A percentile compares a stretch with the other conserved stretches of the same genome.
Evolutionary conservation across 2,113 vertebrate genomes (phyloP).

Genomic region (Equus quagga): DNA sequence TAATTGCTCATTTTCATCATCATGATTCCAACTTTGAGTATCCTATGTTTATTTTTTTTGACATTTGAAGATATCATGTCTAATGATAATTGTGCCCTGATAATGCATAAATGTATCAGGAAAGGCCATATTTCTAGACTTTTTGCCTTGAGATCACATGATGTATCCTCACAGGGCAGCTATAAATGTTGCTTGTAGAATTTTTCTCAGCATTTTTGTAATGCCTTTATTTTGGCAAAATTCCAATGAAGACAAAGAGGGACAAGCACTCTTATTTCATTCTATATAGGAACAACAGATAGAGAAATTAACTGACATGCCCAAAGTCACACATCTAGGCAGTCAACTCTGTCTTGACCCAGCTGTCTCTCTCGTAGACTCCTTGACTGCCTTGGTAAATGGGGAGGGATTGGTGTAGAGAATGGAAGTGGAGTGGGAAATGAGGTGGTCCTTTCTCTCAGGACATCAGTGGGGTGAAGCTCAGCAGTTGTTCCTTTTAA

Average conservation of each 20-base stretch:
- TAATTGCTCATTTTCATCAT: not conserved
- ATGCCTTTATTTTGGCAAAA: conserved; percentile 19
- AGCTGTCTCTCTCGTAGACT: not conserved
- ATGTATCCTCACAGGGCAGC: not conserved
- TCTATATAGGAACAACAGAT: not conserved
- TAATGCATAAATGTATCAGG: not conserved
- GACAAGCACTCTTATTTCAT: conserved; percentile 11
- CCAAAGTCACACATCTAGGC: not conserved
- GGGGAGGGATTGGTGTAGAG: not conserved
- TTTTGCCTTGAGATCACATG: not conserved
- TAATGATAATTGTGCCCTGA: not conserved
- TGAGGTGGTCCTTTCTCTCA: not conserved
- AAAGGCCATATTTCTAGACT: conserved; percentile 15
- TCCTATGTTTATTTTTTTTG: not conserved
- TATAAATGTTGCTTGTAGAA: conserved; percentile 20
- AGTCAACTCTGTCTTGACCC: not conserved
- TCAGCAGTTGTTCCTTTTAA: conserved; percentile 12
- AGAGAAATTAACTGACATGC: not conserved
- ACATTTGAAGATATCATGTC: not conserved
- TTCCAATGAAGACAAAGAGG: conserved; percentile 30
- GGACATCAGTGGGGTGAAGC: not conserved
- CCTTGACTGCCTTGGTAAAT: not conserved
- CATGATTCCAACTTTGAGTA: not conserved
- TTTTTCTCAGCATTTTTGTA: not conserved
- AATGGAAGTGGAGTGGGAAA: not conserved